Percentiles rank a stretch among this genome's conserved stretches.
Evolutionary conservation across 2,888 invertebrate genomes (phyloP).

Genomic region (Automeris io): DNA sequence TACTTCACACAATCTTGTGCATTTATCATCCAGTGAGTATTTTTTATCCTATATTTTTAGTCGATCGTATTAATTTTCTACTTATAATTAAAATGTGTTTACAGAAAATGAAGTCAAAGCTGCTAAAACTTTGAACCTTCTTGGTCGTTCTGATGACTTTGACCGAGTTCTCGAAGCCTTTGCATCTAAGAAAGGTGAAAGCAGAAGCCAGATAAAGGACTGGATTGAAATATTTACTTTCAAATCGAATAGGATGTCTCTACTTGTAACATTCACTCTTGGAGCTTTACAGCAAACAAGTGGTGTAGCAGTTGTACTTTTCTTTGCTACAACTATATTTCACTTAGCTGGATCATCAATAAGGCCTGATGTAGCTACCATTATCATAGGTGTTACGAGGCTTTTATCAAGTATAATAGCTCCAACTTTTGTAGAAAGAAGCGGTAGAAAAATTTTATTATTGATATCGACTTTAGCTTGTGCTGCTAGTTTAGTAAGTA

Average conservation of each 20-base stretch:
- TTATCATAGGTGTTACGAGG: slow-evolving; percentile 32
- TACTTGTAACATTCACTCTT: slow-evolving; percentile 27
- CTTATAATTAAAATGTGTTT: too few relatives aligned
- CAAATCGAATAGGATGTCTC: slow-evolving; percentile 29
- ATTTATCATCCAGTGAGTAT: too few relatives aligned
- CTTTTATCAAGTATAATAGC: slow-evolving; percentile 25
- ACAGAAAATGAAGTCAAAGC: slow-evolving; percentile 29
- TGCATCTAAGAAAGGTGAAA: neutral
- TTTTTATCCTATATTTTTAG: too few relatives aligned
- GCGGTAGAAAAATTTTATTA: slow-evolving; percentile 30
- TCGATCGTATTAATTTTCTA: too few relatives aligned
- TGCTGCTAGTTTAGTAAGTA: slow-evolving; percentile 32
- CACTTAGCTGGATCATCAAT: slow-evolving; percentile 29
- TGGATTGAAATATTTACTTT: slow-evolving; percentile 28
- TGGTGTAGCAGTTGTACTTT: slow-evolving; percentile 27
- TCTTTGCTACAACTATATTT: slow-evolving; percentile 34
- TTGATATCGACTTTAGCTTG: slow-evolving; percentile 28
- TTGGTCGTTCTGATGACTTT: slow-evolving; percentile 28
- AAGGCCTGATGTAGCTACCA: slow-evolving; percentile 28
- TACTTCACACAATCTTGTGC: too few relatives aligned
- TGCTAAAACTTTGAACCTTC: slow-evolving; percentile 26
- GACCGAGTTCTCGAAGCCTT: slow-evolving; percentile 19
- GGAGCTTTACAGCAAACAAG: slow-evolving; percentile 31
- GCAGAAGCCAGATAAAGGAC: slow-evolving; percentile 9
- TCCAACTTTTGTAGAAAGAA: slow-evolving; percentile 31